Conservation (phyloP, 2,113 vertebrate genomes). For the Eidolon helvum region DNA sequence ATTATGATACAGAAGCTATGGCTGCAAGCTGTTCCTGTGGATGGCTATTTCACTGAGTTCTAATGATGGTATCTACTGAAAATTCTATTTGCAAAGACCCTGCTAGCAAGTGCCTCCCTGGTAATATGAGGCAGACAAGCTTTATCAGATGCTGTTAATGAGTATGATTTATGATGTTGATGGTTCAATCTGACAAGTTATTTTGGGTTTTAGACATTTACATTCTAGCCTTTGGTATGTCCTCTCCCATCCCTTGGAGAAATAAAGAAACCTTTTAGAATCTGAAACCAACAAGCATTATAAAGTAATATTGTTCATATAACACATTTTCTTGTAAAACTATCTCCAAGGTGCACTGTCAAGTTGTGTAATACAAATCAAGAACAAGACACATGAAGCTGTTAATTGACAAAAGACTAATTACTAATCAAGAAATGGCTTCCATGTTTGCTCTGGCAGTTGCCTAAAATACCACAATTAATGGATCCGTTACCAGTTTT, state of each 20-base stretch:
- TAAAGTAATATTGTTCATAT: neutral
- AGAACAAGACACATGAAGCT: neutral
- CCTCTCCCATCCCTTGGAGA: neutral
- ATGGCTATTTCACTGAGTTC: constrained; percentile 59
- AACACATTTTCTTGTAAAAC: constrained; percentile 35
- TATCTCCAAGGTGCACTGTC: neutral
- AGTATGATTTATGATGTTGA: constrained; percentile 49
- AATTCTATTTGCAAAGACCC: constrained; percentile 57
- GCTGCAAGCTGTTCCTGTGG: constrained; percentile 31
- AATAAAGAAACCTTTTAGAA: constrained; percentile 51
- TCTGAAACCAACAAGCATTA: constrained; percentile 17
- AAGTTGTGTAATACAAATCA: neutral
- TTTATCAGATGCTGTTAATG: constrained; percentile 67
- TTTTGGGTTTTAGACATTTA: constrained; percentile 30
- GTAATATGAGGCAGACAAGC: constrained; percentile 60
- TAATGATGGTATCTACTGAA: constrained; percentile 63
- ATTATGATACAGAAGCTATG: constrained; percentile 32
- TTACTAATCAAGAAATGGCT: constrained; percentile 2
- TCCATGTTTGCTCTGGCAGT: neutral
- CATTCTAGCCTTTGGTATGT: constrained; percentile 25
- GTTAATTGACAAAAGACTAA: constrained; percentile 23
- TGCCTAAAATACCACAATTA: neutral
- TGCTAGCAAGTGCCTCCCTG: constrained; percentile 46
- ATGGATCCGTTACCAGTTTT: neutral
- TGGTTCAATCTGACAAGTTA: constrained; percentile 13